A percentile compares a stretch with the other conserved stretches of the same genome.
Evolutionary conservation across 2,888 invertebrate species (phyloP).

Genomic region (Drosophila lacicola): DNA sequence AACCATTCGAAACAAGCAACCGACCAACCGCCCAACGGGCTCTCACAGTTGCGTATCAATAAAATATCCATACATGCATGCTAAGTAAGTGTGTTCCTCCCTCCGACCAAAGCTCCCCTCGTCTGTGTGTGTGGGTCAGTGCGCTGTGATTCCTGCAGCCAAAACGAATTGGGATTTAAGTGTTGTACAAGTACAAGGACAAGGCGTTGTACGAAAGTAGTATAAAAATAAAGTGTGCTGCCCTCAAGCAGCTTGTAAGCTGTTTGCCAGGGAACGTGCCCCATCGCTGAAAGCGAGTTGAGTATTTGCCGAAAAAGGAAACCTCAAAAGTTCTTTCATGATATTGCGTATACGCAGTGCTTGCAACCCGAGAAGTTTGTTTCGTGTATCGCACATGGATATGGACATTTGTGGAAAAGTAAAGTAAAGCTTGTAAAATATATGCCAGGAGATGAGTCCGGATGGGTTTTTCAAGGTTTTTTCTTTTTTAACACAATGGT

Average conservation of each 20-base stretch:
- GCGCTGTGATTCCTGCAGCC: slow-evolving; percentile 72
- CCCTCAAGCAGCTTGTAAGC: slow-evolving; percentile 48
- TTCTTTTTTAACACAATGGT: not conserved
- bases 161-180: slow-evolving; percentile 77
- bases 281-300: slow-evolving; percentile 16
- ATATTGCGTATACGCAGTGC: slow-evolving; percentile 70
- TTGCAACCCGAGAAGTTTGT: slow-evolving; percentile 4
- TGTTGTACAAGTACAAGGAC: slow-evolving; percentile 69
- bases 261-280: slow-evolving; percentile 57
- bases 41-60: slow-evolving; percentile 73
- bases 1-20: slow-evolving; percentile 18
- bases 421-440: slow-evolving; percentile 8
- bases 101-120: not conserved
- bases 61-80: slow-evolving; percentile 80
- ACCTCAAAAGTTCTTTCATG: slow-evolving; percentile 29
- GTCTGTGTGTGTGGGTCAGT: slow-evolving; percentile 43
- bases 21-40: slow-evolving; percentile 43
- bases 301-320: slow-evolving; percentile 37
- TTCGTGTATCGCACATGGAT: slow-evolving; percentile 17
- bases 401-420: slow-evolving; percentile 32
- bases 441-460: slow-evolving; percentile 14
- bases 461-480: slow-evolving; percentile 4
- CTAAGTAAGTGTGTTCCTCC: slow-evolving; percentile 70
- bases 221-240: slow-evolving; percentile 68
- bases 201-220: slow-evolving; percentile 52